Percentiles rank a stretch among this genome's conserved stretches.
phyloP scores from a whole-genome alignment of 2,888 invertebrate species.

The Saturnia japonica region DNA sequence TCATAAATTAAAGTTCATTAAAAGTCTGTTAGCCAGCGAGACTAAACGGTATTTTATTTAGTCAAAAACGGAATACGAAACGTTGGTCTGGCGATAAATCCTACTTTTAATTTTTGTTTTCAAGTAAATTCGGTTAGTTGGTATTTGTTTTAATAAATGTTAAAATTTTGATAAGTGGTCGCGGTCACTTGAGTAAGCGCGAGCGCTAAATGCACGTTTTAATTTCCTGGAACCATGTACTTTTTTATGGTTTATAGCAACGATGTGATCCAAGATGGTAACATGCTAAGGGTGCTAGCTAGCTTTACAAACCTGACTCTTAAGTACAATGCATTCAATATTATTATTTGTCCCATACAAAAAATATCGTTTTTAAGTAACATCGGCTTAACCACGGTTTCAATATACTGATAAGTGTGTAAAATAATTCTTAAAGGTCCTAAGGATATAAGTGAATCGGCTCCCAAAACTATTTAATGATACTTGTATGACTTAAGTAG shows the following conservation, averaged over 20 bases:
- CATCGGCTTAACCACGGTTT: not conserved
- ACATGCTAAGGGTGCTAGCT: too few species aligned
- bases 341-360: constrained; percentile 16
- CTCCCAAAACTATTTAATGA: too few species aligned
- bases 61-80: constrained; percentile 54
- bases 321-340: not conserved
- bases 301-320: not conserved
- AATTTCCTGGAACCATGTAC: not conserved
- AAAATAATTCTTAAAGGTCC: not conserved
- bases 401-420: too few species aligned
- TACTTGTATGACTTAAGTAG: too few species aligned
- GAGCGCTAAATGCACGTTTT: not conserved
- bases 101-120: constrained; percentile 47
- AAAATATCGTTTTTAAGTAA: constrained; percentile 40
- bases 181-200: not conserved
- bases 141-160: constrained; percentile 44
- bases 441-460: too few species aligned
- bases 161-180: not conserved
- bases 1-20: constrained; percentile 74
- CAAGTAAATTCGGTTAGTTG: constrained; percentile 49
- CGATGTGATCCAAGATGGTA: too few species aligned
- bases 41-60: constrained; percentile 49
- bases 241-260: too few species aligned
- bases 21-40: constrained; percentile 56
- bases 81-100: constrained; percentile 42